Base-by-base conservation (phyloP, 2,888 invertebrate genomes). In the Rhopalosiphum nymphaeae region DNA sequence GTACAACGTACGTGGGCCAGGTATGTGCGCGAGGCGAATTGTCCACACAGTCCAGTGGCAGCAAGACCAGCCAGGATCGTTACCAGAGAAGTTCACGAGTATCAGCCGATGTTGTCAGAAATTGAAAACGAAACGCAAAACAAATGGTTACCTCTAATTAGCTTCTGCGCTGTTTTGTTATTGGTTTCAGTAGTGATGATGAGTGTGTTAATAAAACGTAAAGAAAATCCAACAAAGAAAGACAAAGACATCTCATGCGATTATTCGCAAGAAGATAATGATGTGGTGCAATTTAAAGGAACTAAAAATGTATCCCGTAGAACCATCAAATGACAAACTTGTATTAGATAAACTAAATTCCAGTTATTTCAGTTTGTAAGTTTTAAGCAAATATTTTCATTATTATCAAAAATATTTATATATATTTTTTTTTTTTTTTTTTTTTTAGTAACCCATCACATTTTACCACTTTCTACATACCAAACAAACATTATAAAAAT, bases 1-100 rank as follows among this genome's bases (percentile, higher is more conserved):
- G 96, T 97, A 0, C 97, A 97, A 95, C 96, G 97, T 95, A 97
- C 97, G 0, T 97, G 97, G 97, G 97, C 97, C 2, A 97, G 97
- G 95, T 97, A 97, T 94, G 95, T 95, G 25, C 94, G 95, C 25
- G 95, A 95, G 89, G 95, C 95, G 0, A 95, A 95, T 89, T 95
- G 95, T 29, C 92, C 94, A 7, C 94, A 94, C 85, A 95, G 94
- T 26, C 61, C 92, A 16, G 89, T 88, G 25, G 89, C 94, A 26
- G 67, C 91, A 42, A 95, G 94, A 90, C 95, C 95, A 49, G 94
- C 95, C 36, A 94, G 94, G 57, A 95, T 95, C 10, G 91, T 94
- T 53, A 94, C 94, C 0, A 94, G 94, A n/a, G 94, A 94, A 87
- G n/a, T 94, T 29, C 94, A 94, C 49, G 94, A 36, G 9, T 53